A percentile compares a stretch with the other conserved stretches of the same genome.
Conservation (phyloP, 2,113 vertebrate genomes). For the Symphodus melops region DNA sequence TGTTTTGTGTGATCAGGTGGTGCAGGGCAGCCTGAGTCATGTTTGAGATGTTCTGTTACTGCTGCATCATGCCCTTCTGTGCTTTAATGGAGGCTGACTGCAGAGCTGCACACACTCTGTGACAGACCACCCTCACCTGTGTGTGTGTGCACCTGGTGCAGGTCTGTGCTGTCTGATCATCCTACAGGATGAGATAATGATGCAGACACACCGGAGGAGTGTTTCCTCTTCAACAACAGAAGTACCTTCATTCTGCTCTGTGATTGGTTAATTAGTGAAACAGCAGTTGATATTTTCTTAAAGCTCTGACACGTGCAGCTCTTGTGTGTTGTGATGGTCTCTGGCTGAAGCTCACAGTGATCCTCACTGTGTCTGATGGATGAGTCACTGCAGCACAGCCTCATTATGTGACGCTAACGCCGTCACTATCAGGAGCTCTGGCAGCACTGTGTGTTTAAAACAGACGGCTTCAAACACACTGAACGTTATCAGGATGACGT, state of each 20-base stretch:
- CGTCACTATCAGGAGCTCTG: neutral
- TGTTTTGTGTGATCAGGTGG: neutral
- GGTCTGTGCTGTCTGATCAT: neutral
- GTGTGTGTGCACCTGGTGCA: neutral
- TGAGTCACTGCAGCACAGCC: conserved; percentile 66
- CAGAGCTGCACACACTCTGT: conserved; percentile 18
- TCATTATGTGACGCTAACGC: conserved; percentile 15
- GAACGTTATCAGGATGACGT: neutral
- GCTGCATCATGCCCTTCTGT: conserved; percentile 29
- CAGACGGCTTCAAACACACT: neutral
- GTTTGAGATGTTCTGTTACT: conserved; percentile 36
- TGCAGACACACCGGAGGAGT: neutral
- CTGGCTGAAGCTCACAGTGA: neutral
- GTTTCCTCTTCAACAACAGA: neutral
- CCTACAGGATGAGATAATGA: neutral
- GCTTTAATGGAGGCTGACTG: conserved; percentile 35
- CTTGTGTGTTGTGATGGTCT: conserved; percentile 4
- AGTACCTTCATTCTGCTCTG: neutral
- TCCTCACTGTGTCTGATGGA: conserved; percentile 33
- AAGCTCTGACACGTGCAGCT: too few relatives aligned
- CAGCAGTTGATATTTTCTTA: too few relatives aligned
- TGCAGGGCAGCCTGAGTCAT: conserved; percentile 25
- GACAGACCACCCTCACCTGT: neutral
- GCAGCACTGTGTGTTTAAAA: neutral
- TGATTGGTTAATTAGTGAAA: neutral